phyloP scores from a whole-genome alignment of 2,888 invertebrate genomes.

The Limenitis camilla region DNA sequence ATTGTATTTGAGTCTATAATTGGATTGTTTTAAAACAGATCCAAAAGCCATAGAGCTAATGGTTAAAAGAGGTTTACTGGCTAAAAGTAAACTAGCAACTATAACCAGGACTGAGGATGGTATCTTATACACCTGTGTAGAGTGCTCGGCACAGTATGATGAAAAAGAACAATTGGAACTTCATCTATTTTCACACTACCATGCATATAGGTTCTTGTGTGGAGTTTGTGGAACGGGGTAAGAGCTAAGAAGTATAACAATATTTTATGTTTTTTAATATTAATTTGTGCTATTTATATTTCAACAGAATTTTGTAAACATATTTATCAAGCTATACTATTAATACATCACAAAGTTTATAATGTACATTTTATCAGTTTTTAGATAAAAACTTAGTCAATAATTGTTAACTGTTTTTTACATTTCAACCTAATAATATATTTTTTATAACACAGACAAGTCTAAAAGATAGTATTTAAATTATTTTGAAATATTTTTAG shows the following conservation, averaged over 20 bases:
- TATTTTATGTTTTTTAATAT: background rate
- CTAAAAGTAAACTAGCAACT: slow-evolving; percentile 84
- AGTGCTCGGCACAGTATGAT: slow-evolving; percentile 83
- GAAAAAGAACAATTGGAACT: slow-evolving; percentile 83
- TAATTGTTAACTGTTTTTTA: too few relatives aligned
- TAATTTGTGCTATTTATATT: too few relatives aligned
- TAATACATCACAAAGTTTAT: too few relatives aligned
- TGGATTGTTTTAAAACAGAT: slow-evolving; percentile 9
- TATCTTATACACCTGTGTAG: slow-evolving; percentile 82
- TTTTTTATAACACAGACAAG: too few relatives aligned
- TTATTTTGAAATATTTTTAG: slow-evolving; percentile 31
- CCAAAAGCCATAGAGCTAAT: slow-evolving; percentile 38
- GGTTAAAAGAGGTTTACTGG: slow-evolving; percentile 60
- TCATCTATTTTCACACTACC: slow-evolving; percentile 82
- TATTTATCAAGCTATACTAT: too few relatives aligned
- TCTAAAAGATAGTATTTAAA: background rate
- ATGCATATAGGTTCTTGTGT: slow-evolving; percentile 83
- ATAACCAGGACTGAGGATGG: slow-evolving; percentile 79
- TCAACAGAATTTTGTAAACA: too few relatives aligned
- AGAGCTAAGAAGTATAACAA: slow-evolving; percentile 26
- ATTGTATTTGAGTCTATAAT: background rate
- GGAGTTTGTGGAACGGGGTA: slow-evolving; percentile 83
- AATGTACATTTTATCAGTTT: too few relatives aligned
- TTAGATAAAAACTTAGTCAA: too few relatives aligned
- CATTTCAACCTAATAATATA: too few relatives aligned